Percentiles rank a stretch among this genome's conserved stretches.
phyloP scores from a whole-genome alignment of 2,113 vertebrate genomes.

The Syngnathoides biaculeatus region DNA sequence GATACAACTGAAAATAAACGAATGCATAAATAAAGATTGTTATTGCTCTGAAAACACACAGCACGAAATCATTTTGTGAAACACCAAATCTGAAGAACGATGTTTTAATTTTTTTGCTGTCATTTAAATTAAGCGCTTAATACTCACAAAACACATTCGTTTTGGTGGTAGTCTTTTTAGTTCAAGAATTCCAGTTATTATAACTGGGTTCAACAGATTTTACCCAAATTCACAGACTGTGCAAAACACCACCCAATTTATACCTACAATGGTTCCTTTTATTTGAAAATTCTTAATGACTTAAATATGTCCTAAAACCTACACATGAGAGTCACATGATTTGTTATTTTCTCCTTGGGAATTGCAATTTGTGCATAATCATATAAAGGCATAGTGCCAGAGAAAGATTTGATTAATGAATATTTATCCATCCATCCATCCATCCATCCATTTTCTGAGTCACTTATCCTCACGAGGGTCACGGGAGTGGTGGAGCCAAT shows the following conservation, averaged over 20 bases:
- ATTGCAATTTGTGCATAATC: neutral
- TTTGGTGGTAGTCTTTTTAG: too few relatives aligned
- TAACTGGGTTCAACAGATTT: neutral
- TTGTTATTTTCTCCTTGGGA: neutral
- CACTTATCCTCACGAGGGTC: too few relatives aligned
- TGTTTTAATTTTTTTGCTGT: neutral
- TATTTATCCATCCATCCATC: too few relatives aligned
- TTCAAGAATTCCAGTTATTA: too few relatives aligned
- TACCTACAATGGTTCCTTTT: too few relatives aligned
- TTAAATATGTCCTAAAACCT: neutral
- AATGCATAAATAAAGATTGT: neutral
- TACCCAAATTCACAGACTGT: neutral
- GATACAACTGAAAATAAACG: neutral
- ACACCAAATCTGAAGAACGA: neutral
- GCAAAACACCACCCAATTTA: neutral
- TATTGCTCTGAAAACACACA: neutral
- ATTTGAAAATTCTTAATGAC: neutral
- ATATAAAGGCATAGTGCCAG: neutral
- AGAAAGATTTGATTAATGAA: neutral
- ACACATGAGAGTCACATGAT: conserved; percentile 2
- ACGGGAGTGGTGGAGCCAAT: too few relatives aligned
- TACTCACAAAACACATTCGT: too few relatives aligned
- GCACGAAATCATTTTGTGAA: neutral
- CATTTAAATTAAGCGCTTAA: neutral
- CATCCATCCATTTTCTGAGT: too few relatives aligned